phyloP scores from a whole-genome alignment of 1,140 invertebrate genomes.

The Drosophila sturtevanti region DNA sequence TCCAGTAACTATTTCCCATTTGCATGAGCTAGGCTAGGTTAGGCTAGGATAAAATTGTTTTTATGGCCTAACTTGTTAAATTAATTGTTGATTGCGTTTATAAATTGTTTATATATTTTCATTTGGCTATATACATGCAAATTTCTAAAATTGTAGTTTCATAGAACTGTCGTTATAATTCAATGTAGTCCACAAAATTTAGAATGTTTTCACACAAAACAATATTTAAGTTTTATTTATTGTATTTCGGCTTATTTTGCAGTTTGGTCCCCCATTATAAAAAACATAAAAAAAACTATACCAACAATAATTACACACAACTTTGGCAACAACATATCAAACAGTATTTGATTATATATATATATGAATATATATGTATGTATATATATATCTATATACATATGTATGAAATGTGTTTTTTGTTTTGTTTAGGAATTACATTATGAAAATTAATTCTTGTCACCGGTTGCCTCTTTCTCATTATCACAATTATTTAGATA shows the following conservation, averaged over 20 bases:
- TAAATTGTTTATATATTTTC: background rate
- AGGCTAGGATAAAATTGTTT: background rate
- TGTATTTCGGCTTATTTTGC: constrained; percentile 41
- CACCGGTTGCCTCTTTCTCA: background rate
- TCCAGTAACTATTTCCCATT: background rate
- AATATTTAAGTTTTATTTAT: background rate
- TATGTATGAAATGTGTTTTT: background rate
- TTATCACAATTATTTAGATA: constrained; percentile 29
- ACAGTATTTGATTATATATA: constrained; percentile 9
- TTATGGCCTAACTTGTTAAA: background rate
- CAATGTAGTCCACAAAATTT: background rate
- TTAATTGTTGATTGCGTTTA: background rate
- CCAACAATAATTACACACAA: constrained; percentile 44
- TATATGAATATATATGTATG: background rate
- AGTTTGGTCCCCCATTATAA: constrained; percentile 65
- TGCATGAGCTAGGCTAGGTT: constrained; percentile 38
- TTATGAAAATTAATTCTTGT: background rate
- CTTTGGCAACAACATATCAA: constrained; percentile 19
- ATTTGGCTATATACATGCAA: background rate
- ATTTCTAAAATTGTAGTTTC: too few relatives aligned
- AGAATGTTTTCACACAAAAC: constrained; percentile 41
- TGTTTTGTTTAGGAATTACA: background rate
- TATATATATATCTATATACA: background rate
- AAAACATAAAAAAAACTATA: constrained; percentile 29
- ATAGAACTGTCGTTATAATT: background rate